Percentiles rank a stretch among this genome's conserved stretches.
Conservation (phyloP, 2,113 vertebrate species). For the Lates calcarifer region DNA sequence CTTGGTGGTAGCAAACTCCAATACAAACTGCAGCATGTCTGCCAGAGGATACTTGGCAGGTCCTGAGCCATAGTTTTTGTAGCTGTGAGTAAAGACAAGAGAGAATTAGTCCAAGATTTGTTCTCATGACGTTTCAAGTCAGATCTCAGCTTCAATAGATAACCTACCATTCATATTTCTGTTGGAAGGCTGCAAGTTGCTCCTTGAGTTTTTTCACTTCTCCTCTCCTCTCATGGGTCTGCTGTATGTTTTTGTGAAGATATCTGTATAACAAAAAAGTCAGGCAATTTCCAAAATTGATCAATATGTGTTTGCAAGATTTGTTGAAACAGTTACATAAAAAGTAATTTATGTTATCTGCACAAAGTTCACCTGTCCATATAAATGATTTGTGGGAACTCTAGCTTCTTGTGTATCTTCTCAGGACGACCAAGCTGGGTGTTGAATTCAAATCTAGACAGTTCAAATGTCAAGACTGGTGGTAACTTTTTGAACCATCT, state of each 20-base stretch:
- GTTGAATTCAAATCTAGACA: conserved; percentile 98
- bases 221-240: conserved; percentile 89
- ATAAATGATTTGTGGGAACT: conserved; percentile 94
- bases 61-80: conserved; percentile 93
- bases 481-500: conserved; percentile 98
- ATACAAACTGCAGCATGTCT: conserved; percentile 94
- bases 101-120: background rate
- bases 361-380: conserved; percentile 93
- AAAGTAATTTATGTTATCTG: too few species aligned
- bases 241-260: conserved; percentile 91
- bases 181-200: conserved; percentile 88
- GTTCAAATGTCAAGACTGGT: conserved; percentile 96
- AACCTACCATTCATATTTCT: conserved; percentile 92
- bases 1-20: conserved; percentile 92
- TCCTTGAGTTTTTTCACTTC: conserved; percentile 90
- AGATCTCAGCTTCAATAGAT: background rate
- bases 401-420: conserved; percentile 98
- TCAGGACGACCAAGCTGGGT: conserved; percentile 97
- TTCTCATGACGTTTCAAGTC: background rate
- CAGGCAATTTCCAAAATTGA: background rate
- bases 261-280: conserved; percentile 85
- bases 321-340: background rate
- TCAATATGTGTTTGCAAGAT: too few species aligned
- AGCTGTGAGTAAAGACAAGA: conserved; percentile 80
- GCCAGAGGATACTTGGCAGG: conserved; percentile 90